Percentiles rank a stretch among this genome's conserved stretches.
Conservation (phyloP, 35 echinoderm and acorn worm genomes). For the Hemicentrotus pulcherrimus region DNA sequence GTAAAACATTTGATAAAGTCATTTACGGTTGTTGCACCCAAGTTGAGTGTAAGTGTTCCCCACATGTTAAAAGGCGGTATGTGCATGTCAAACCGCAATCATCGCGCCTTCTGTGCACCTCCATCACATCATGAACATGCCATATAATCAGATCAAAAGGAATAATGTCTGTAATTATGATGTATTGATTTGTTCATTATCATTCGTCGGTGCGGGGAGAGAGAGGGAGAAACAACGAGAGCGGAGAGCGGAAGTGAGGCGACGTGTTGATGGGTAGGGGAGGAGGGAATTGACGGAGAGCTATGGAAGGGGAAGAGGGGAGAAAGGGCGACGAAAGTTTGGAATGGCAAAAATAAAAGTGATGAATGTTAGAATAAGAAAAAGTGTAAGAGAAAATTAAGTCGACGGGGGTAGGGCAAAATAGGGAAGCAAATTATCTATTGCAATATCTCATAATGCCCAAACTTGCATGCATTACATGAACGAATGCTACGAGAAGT, state of each 20-base stretch:
- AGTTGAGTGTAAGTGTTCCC: constrained; percentile 1
- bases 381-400: no score
- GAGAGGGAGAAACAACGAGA: background rate
- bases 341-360: no score
- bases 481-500: no score
- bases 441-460: no score
- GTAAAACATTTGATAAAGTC: constrained; percentile 19
- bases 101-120: background rate
- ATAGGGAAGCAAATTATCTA: no score
- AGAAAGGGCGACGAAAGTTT: no score
- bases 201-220: background rate
- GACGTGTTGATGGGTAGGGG: no score
- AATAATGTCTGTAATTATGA: constrained; percentile 20
- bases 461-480: no score
- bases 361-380: no score
- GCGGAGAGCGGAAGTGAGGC: background rate
- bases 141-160: background rate
- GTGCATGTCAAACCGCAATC: background rate
- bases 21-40: constrained; percentile 1
- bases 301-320: no score
- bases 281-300: no score
- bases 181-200: background rate
- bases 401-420: no score
- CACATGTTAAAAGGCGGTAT: background rate
- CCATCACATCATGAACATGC: background rate